Evolutionary conservation across 2,797 vertebrate genomes (phyloP), one percentile per base, ranked within the genome.

Genomic region (Rhadinocentrus ornatus): DNA sequence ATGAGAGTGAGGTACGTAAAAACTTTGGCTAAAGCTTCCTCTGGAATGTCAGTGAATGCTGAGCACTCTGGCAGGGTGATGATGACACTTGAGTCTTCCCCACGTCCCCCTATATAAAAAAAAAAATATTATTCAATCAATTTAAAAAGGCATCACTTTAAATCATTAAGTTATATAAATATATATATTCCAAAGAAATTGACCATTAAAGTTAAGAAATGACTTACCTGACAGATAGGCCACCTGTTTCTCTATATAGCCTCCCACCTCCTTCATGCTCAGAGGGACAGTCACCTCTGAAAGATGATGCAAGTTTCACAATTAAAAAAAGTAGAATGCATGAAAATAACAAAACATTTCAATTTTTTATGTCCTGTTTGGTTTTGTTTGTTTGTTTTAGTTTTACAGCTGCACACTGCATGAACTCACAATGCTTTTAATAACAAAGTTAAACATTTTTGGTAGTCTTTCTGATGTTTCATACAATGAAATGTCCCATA

Each of bases 221-320:
- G 4, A n/a, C 95, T 96, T 90, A 99, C 98, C 98, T 90, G 98
- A 98, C 55, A 99, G 91, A 89, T 96, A 99, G 1, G 97, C 97
- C 64, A 99, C 95, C 78, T 96, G 95, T 75, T 97, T 97, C 93
- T 97, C 94, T 89, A 98, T 92, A 86, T 96, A 96, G 37, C 96
- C 96, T 8, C 91, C 93, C 83, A 97, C 95, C 83, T 98, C 96
- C 88, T 96, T 96, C 82, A 96, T 79, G 86, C 88, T 92, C 61
- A 96, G 70, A 56, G 96, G 94, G 22, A 94, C 80, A 1, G 93
- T 71, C 0, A 93, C 91, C 90, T 96, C 97, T 98, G 86, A 26
- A 63, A 77, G 65, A 88, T 73, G 59, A 55, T 1, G 62, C 9
- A 71, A n/a, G 18, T 16, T 24, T 15, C 26, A 12, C 2, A 67